Evolutionary conservation across 2,888 invertebrate species (phyloP).

Genomic region (Drosophila glabriapex): DNA sequence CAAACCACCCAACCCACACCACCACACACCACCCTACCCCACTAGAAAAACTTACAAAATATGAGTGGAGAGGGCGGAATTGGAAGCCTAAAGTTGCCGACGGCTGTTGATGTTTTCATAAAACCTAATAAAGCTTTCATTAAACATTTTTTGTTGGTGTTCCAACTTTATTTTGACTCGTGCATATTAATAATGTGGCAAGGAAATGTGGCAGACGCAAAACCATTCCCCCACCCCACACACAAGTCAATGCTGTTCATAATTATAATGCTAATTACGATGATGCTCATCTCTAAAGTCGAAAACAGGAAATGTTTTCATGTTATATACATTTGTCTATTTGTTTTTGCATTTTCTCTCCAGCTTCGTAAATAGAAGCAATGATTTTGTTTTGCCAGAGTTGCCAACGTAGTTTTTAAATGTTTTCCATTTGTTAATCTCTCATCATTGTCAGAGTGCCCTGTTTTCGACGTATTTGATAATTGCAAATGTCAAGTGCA

Average conservation of each 20-base stretch:
- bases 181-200: conserved; percentile 59
- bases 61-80: neutral
- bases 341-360: conserved; percentile 23
- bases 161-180: conserved; percentile 62
- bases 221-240: neutral
- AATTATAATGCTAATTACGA: conserved; percentile 21
- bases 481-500: conserved; percentile 50
- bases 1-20: neutral
- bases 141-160: conserved; percentile 46
- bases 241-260: conserved; percentile 13
- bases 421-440: conserved; percentile 27
- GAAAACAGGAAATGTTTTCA: conserved; percentile 43
- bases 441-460: conserved; percentile 24
- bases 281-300: conserved; percentile 39
- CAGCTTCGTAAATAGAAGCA: neutral
- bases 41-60: neutral
- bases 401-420: conserved; percentile 12
- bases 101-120: conserved; percentile 59
- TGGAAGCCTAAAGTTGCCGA: conserved; percentile 7
- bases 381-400: conserved; percentile 17
- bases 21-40: neutral
- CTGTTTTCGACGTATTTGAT: conserved; percentile 16
- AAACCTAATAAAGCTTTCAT: conserved; percentile 71
- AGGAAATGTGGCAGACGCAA: conserved; percentile 49
- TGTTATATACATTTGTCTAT: conserved; percentile 36